phyloP scores from a whole-genome alignment of 2,888 invertebrate species.

The Charanyca ferruginea region DNA sequence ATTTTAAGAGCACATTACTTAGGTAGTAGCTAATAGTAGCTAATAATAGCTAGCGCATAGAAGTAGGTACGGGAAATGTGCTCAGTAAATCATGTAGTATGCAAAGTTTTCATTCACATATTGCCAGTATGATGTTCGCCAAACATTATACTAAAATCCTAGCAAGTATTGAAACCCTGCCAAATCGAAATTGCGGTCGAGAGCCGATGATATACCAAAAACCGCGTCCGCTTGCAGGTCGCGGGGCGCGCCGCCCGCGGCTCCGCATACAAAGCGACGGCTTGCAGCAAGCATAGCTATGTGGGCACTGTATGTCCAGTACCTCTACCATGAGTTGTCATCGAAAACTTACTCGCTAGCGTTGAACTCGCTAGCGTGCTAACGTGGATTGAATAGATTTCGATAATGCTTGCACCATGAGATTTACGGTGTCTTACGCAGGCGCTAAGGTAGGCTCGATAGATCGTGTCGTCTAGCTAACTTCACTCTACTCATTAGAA shows the following conservation, averaged over 20 bases:
- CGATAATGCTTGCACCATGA: no score
- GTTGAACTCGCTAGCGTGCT: no score
- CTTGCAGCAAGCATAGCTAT: slow-evolving; percentile 54
- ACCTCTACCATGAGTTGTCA: no score
- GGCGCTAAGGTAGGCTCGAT: no score
- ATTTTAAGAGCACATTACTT: no score
- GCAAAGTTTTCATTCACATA: not conserved
- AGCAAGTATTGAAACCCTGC: slow-evolving; percentile 61
- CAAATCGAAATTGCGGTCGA: slow-evolving; percentile 64
- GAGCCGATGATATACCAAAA: slow-evolving; percentile 61
- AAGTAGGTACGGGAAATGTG: not conserved
- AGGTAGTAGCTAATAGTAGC: no score
- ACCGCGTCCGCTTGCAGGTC: slow-evolving; percentile 38
- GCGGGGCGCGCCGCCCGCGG: slow-evolving; percentile 29
- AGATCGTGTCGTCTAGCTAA: no score
- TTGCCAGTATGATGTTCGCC: not conserved
- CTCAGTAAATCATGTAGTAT: not conserved
- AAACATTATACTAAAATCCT: slow-evolving; percentile 49
- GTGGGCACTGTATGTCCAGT: slow-evolving; percentile 28
- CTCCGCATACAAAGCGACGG: slow-evolving; percentile 56
- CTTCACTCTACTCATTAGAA: no score
- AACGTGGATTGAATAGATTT: no score
- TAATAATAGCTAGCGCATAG: no score
- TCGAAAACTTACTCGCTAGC: no score
- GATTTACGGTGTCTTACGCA: no score